A percentile compares a stretch with the other conserved stretches of the same genome.
These are phyloP conservation scores for Drosophila dives DNA, from an alignment of 2,888 invertebrate genomes.

Conservation along the genomic window DNA sequence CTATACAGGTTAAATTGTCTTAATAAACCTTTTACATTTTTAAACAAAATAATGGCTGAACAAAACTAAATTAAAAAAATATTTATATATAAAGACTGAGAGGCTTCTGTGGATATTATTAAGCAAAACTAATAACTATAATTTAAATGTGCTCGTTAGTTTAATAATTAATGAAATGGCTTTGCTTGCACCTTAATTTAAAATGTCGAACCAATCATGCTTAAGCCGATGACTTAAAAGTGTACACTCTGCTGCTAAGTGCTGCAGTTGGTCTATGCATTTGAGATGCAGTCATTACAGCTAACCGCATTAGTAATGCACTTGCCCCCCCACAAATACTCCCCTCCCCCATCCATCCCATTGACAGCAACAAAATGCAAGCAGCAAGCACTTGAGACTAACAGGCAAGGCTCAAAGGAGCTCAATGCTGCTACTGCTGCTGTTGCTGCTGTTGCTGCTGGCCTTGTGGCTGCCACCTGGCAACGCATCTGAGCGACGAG, in stretches of 20 bases:
- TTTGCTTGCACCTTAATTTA: not conserved
- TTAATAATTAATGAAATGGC: not conserved
- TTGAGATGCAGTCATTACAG: slow-evolving; percentile 59
- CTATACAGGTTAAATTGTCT: not conserved
- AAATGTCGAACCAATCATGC: slow-evolving; percentile 27
- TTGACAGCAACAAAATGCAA: slow-evolving; percentile 35
- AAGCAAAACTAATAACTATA: not conserved
- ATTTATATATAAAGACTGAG: not conserved
- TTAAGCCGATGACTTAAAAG: slow-evolving; percentile 13
- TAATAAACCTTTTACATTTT: too few relatives aligned
- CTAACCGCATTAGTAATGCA: slow-evolving; percentile 56
- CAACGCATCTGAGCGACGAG: slow-evolving; percentile 71
- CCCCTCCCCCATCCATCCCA: not conserved
- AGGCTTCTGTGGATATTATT: not conserved
- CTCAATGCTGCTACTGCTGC: slow-evolving; percentile 2
- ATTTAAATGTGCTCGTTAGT: not conserved
- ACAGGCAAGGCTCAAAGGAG: slow-evolving; percentile 31
- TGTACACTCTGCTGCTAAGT: slow-evolving; percentile 41
- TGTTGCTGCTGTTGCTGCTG: slow-evolving; percentile 16
- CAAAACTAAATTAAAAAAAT: not conserved
- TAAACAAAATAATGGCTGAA: too few relatives aligned
- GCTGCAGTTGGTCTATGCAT: slow-evolving; percentile 59
- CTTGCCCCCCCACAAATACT: not conserved
- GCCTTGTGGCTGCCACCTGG: slow-evolving; percentile 68
- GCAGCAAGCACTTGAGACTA: slow-evolving; percentile 62